Conservation (phyloP, 1,140 invertebrate genomes). For the Mycetomoellerius zeteki region DNA sequence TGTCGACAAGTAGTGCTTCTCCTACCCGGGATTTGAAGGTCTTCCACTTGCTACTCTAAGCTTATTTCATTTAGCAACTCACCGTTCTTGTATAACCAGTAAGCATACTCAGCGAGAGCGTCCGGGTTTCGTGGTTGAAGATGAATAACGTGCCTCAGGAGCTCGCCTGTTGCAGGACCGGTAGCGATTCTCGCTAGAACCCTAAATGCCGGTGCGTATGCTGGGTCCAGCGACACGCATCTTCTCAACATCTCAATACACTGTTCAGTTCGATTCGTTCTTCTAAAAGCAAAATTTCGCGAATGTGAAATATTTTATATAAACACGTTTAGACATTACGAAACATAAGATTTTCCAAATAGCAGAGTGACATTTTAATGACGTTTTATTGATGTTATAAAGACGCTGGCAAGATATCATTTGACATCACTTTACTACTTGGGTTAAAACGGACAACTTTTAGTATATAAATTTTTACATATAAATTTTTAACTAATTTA, state of each 20-base stretch:
- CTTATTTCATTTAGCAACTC: constrained; percentile 71
- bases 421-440: too few relatives aligned
- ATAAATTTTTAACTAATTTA: background rate
- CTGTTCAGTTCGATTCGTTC: constrained; percentile 89
- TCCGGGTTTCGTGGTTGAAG: constrained; percentile 90
- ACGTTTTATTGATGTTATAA: too few relatives aligned
- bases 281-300: constrained; percentile 86
- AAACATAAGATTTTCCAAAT: background rate
- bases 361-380: too few relatives aligned
- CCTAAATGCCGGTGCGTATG: constrained; percentile 90
- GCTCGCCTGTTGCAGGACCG: constrained; percentile 86
- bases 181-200: constrained; percentile 89
- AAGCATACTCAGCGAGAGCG: constrained; percentile 90
- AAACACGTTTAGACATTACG: background rate
- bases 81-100: constrained; percentile 90
- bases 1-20: constrained; percentile 58
- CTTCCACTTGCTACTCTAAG: constrained; percentile 17
- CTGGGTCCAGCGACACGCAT: constrained; percentile 89
- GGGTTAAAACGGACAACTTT: background rate
- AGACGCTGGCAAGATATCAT: too few relatives aligned
- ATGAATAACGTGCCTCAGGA: constrained; percentile 88
- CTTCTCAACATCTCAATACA: constrained; percentile 90
- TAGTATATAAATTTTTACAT: background rate
- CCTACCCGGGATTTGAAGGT: constrained; percentile 74
- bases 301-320: background rate